A percentile compares a stretch with the other conserved stretches of the same genome.
Evolutionary conservation across 2,888 invertebrate species (phyloP).

Genomic region (Liodrosophila aerea): DNA sequence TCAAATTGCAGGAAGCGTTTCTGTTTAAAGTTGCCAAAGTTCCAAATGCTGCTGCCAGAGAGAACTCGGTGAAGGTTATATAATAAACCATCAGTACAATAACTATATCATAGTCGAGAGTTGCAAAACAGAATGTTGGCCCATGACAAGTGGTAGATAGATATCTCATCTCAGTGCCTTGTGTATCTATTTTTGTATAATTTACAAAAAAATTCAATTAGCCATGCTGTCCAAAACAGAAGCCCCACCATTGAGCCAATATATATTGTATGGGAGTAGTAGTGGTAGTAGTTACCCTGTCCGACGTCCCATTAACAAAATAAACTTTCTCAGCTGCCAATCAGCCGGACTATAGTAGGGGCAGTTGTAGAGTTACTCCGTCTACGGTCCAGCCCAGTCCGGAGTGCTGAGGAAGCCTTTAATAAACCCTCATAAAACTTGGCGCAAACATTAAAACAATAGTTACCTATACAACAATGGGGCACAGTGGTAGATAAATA

Average conservation of each 20-base stretch:
- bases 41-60: constrained; percentile 7
- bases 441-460: constrained; percentile 45
- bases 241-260: constrained; percentile 35
- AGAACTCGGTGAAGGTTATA: constrained; percentile 43
- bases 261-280: constrained; percentile 31
- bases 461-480: constrained; percentile 1
- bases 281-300: too few species aligned
- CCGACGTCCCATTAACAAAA: constrained; percentile 50
- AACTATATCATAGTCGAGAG: neutral
- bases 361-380: constrained; percentile 26
- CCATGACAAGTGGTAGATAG: neutral
- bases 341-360: constrained; percentile 41
- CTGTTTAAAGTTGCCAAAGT: constrained; percentile 60
- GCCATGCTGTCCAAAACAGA: constrained; percentile 70
- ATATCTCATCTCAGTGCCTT: neutral
- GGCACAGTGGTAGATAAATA: constrained; percentile 61
- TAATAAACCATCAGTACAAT: too few species aligned
- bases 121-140: neutral
- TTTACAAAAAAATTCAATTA: constrained; percentile 73
- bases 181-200: constrained; percentile 42
- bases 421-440: constrained; percentile 71
- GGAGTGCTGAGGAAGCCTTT: constrained; percentile 62
- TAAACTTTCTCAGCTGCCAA: constrained; percentile 73
- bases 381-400: constrained; percentile 7
- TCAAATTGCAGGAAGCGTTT: constrained; percentile 73